Conservation (phyloP, 2,888 invertebrate genomes). For the Abrostola tripartita region DNA sequence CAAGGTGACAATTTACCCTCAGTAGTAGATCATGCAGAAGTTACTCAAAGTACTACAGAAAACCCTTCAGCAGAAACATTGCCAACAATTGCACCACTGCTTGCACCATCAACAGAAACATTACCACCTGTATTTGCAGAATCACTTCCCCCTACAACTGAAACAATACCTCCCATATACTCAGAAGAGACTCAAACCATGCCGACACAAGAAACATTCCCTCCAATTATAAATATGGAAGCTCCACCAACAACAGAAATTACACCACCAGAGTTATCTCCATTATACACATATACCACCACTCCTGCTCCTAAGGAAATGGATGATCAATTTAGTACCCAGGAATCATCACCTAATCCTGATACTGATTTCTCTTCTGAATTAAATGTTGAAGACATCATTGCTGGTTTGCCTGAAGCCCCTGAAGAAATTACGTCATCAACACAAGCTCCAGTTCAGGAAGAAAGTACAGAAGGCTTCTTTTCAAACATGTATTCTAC, state of each 20-base stretch:
- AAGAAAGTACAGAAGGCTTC: constrained; percentile 65
- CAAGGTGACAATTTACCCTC: constrained; percentile 18
- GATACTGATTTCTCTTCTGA: constrained; percentile 15
- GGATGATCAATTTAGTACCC: constrained; percentile 26
- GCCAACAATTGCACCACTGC: constrained; percentile 14
- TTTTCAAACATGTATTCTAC: constrained; percentile 75
- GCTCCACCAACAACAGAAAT: constrained; percentile 37
- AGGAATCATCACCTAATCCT: constrained; percentile 38
- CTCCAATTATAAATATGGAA: constrained; percentile 30
- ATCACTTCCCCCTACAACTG: constrained; percentile 38
- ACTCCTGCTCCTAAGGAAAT: constrained; percentile 29
- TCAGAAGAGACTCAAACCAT: constrained; percentile 29
- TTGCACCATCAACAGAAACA: constrained; percentile 12
- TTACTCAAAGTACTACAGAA: constrained; percentile 21
- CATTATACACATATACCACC: constrained; percentile 16
- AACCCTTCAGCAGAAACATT: constrained; percentile 13
- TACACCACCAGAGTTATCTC: constrained; percentile 26
- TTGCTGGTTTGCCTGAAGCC: constrained; percentile 54
- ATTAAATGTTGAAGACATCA: constrained; percentile 33
- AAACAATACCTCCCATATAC: constrained; percentile 54
- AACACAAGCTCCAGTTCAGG: constrained; percentile 45
- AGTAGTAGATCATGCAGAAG: constrained; percentile 13
- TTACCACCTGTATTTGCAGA: constrained; percentile 28
- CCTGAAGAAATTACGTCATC: constrained; percentile 33
- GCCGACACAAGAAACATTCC: constrained; percentile 34